phyloP scores from a whole-genome alignment of 92 coral and sea anemone species.

The Bergia sp. region DNA sequence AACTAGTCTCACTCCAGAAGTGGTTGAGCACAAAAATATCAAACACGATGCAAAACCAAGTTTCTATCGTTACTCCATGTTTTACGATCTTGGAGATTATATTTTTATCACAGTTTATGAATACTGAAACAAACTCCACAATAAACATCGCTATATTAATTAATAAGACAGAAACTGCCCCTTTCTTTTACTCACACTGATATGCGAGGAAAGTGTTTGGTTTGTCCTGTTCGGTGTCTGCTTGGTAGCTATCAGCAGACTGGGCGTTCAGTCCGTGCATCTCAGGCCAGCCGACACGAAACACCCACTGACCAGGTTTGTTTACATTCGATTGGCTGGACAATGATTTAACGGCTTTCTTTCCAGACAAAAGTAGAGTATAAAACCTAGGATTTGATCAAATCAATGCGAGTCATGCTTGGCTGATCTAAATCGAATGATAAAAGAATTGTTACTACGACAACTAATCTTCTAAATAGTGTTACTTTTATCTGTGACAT shows the following conservation, averaged over 20 bases:
- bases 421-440: neutral
- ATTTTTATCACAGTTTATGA: too few species aligned
- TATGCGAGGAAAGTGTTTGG: constrained; percentile 46
- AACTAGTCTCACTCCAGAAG: too few species aligned
- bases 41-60: too few species aligned
- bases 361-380: constrained; percentile 75
- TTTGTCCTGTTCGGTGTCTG: neutral
- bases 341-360: constrained; percentile 54
- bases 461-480: neutral
- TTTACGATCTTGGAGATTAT: too few species aligned
- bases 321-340: constrained; percentile 66
- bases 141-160: neutral
- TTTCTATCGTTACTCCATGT: too few species aligned
- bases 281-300: constrained; percentile 74
- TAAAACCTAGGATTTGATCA: constrained; percentile 51
- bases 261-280: constrained; percentile 66
- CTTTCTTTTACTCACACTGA: constrained; percentile 59
- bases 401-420: neutral
- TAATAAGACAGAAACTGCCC: neutral
- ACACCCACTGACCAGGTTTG: constrained; percentile 90
- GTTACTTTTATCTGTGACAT: neutral
- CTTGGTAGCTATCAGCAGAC: constrained; percentile 66
- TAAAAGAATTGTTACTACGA: neutral
- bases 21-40: too few species aligned
- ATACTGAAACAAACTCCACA: neutral